Percentiles rank a stretch among this genome's conserved stretches.
Conservation (phyloP, 2,797 vertebrate species). For the Dermochelys coriacea region DNA sequence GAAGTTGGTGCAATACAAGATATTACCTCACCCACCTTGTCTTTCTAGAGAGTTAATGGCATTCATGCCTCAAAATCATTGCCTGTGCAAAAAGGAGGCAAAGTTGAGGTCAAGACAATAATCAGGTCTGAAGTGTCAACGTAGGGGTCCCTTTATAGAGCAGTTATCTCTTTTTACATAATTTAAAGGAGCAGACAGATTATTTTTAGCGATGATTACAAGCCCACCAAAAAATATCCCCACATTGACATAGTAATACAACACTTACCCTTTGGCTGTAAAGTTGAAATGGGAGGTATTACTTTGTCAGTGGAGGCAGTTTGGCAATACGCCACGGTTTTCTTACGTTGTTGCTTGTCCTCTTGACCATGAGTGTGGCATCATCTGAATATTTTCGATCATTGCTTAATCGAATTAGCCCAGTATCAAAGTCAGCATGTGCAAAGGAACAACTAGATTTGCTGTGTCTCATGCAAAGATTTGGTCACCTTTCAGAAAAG, state of each 20-base stretch:
- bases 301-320: background rate
- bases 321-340: background rate
- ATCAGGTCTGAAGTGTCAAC: constrained; percentile 37
- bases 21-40: background rate
- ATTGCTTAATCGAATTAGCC: background rate
- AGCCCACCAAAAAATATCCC: constrained; percentile 42
- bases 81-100: background rate
- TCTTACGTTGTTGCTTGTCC: background rate
- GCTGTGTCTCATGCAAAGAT: background rate
- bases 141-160: constrained; percentile 41
- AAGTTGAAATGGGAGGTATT: constrained; percentile 17
- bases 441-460: background rate
- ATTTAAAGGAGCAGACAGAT: constrained; percentile 60
- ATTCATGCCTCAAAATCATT: background rate
- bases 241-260: constrained; percentile 43
- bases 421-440: background rate
- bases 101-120: constrained; percentile 30
- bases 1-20: background rate
- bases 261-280: constrained; percentile 14
- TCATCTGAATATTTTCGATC: background rate
- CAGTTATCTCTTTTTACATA: background rate
- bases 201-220: constrained; percentile 63
- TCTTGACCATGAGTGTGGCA: background rate
- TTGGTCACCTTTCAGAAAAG: background rate
- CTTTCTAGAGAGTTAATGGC: background rate